Evolutionary conservation across 1,140 invertebrate genomes (phyloP).

Genomic region (Lordiphosa clarofinis): DNA sequence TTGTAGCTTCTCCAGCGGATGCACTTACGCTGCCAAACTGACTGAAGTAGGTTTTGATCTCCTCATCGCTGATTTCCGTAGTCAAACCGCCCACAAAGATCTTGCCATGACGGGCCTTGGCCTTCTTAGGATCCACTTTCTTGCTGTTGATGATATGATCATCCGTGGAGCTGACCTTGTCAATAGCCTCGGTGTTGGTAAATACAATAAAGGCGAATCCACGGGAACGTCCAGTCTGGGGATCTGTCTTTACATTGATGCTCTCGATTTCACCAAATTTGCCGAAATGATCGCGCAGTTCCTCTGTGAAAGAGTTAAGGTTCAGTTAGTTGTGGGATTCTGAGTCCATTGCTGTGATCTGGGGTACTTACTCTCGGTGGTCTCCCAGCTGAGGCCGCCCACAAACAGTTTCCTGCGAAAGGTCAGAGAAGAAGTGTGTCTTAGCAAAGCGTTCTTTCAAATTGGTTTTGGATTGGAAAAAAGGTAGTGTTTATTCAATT

Average conservation of each 20-base stretch:
- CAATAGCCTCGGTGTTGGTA: conserved; percentile 91
- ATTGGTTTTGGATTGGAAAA: not conserved
- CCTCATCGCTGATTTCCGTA: conserved; percentile 93
- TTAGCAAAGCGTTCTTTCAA: conserved; percentile 20
- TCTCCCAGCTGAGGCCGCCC: conserved; percentile 98
- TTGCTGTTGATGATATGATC: conserved; percentile 96
- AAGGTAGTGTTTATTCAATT: not conserved
- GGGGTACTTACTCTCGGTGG: conserved; percentile 93
- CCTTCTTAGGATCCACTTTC: conserved; percentile 97
- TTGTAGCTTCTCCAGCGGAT: not conserved
- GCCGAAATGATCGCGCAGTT: conserved; percentile 93
- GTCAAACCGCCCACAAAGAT: conserved; percentile 97
- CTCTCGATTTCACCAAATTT: conserved; percentile 95
- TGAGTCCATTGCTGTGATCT: not conserved
- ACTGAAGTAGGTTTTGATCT: conserved; percentile 94
- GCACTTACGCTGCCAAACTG: conserved; percentile 92
- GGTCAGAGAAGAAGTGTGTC: conserved; percentile 18
- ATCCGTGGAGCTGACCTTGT: conserved; percentile 91
- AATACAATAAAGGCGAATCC: conserved; percentile 98
- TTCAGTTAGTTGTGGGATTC: not conserved
- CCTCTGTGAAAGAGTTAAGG: conserved; percentile 85
- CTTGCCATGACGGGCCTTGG: conserved; percentile 95
- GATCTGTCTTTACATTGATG: conserved; percentile 96
- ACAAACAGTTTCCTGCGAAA: conserved; percentile 97
- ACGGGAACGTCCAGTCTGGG: conserved; percentile 92